Conservation (phyloP, 2,888 invertebrate species). For the Polyommatus icarus region DNA sequence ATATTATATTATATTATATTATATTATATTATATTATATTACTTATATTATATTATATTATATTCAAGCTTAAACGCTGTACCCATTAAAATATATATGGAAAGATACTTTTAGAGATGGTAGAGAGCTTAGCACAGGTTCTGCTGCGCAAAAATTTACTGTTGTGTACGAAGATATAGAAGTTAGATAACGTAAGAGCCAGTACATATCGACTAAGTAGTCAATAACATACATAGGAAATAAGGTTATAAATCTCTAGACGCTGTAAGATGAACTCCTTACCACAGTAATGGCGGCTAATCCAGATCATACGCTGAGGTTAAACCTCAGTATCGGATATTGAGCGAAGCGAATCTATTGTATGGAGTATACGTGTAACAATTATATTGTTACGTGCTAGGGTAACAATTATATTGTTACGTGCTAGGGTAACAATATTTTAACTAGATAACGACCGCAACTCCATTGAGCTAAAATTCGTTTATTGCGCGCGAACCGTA, state of each 20-base stretch:
- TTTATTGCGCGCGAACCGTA: neutral
- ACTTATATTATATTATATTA: no score
- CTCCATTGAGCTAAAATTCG: no score
- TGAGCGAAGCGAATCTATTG: conserved; percentile 23
- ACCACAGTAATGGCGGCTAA: conserved; percentile 39
- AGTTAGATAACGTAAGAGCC: neutral
- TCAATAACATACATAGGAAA: neutral
- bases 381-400: no score
- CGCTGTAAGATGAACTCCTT: neutral
- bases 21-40: no score
- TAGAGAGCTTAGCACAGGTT: no score
- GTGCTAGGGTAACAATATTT: no score
- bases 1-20: no score
- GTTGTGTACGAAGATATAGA: neutral
- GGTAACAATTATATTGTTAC: no score
- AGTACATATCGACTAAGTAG: neutral
- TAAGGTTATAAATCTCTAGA: conserved; percentile 1
- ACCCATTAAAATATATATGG: no score
- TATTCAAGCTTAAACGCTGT: no score
- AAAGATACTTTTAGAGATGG: no score
- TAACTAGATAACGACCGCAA: neutral
- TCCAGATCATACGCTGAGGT: conserved; percentile 37
- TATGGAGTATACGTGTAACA: neutral
- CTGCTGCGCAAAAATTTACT: no score
- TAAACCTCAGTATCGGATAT: conserved; percentile 31